Base-by-base conservation (phyloP, 2,888 invertebrate genomes). In the Eupsilia transversa region DNA sequence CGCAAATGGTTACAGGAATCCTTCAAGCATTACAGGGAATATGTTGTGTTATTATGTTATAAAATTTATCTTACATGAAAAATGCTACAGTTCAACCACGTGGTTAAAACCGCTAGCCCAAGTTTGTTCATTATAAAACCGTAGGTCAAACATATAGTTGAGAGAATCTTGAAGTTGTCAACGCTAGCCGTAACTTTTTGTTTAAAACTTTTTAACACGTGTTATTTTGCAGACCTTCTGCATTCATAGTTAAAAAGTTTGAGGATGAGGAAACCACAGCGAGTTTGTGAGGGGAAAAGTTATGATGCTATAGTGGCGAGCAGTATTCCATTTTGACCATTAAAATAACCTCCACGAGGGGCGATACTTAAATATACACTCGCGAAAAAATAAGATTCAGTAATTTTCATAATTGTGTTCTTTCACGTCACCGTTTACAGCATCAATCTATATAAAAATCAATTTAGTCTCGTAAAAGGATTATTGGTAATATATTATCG, bases 211-310 rank as follows among this genome's bases (percentile, higher is more conserved):
- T 46, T 12, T 0, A 56, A 76, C 76, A 76, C 7, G 46, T 76
- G 43, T 76, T 73, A 61, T 76, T 76, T 35, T n/a, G 0, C 17
- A 27, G 27, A 75, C 23, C 63, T 76, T 70, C 23, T 20, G 27
- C 6, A 38, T 49, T 66, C 52, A 38, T 75, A 46, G 41, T 68
- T 75, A 46, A 61, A 74, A 75, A 75, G 46, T 76, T 76, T 33
- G 12, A 54, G 20, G 10, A 14, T 38, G n/a, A 14, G 49, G 30
- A 27, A 12, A 7, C 63, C 20, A 33, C 46, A 63, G 41, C 38
- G 41, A 33, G 27, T 6, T 17, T 69, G 38, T 27, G 56, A 10
- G 14, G 9, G n/a, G 2, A 35, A 43, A 76, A 71, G 35, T 61
- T 75, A 43, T 70, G 49, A 43, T 52, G 41, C 57, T 49, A 27